Conservation (phyloP, 2,797 vertebrate species). For the Tapirus indicus region DNA sequence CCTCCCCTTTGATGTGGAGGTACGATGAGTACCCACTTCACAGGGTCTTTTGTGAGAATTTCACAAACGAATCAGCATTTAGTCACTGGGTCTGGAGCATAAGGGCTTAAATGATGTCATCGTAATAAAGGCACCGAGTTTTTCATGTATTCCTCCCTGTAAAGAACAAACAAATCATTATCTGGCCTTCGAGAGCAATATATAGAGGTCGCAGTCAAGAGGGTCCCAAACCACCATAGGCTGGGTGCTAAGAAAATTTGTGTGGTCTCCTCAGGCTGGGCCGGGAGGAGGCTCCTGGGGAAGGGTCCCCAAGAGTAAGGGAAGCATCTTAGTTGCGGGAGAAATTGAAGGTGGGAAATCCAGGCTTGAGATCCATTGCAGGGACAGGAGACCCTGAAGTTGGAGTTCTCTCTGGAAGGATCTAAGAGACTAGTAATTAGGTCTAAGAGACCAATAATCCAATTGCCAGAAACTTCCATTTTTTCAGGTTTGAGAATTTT, state of each 20-base stretch:
- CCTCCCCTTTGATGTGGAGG: not conserved
- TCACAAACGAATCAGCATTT: not conserved
- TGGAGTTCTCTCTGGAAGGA: not conserved
- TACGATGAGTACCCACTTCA: not conserved
- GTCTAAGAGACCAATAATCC: not conserved
- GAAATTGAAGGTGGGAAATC: not conserved
- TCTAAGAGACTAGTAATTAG: not conserved
- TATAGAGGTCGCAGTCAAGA: not conserved
- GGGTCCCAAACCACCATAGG: fast-evolving
- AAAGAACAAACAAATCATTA: not conserved
- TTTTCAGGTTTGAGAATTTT: not conserved
- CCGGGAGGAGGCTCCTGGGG: not conserved
- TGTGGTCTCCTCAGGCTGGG: not conserved
- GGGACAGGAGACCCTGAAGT: not conserved
- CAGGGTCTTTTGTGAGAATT: not conserved
- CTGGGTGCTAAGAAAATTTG: not conserved
- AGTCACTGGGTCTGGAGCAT: not conserved
- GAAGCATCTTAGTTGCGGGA: not conserved
- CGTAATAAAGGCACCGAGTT: not conserved
- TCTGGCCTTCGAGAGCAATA: not conserved
- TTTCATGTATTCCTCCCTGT: not conserved
- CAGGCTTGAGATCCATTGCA: not conserved
- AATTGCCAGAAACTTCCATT: not conserved
- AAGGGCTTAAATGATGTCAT: not conserved
- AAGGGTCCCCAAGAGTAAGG: not conserved